These are phyloP conservation scores for Saxidomus purpurata DNA, from an alignment of 1,140 invertebrate genomes.

Conservation along the genomic window DNA sequence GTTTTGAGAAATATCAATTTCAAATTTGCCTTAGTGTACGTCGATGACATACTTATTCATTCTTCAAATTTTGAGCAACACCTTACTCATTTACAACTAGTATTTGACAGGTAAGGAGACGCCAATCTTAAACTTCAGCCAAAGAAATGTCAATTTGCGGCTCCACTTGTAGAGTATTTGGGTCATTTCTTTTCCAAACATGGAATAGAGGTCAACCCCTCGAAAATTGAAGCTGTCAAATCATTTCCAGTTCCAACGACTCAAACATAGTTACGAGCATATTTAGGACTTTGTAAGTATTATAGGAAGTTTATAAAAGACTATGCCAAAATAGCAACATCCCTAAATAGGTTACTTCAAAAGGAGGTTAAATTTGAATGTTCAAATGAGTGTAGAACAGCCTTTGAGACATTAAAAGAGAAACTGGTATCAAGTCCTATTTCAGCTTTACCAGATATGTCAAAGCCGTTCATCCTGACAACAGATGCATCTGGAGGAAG, in stretches of 20 bases:
- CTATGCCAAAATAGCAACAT: conserved; percentile 79
- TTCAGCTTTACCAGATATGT: conserved; percentile 59
- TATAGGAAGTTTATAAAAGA: conserved; percentile 82
- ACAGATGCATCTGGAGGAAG: conserved; percentile 71
- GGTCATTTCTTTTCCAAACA: conserved; percentile 69
- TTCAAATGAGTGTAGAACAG: conserved; percentile 39
- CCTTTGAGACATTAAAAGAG: conserved; percentile 68
- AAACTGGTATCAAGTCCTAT: conserved; percentile 58
- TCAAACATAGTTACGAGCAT: conserved; percentile 84
- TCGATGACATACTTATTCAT: conserved; percentile 56
- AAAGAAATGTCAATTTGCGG: conserved; percentile 69
- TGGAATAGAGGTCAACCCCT: conserved; percentile 66
- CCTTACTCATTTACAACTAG: conserved; percentile 50
- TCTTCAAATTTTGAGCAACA: conserved; percentile 59
- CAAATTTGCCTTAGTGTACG: conserved; percentile 57
- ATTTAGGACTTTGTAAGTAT: conserved; percentile 87
- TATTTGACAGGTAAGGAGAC: conserved; percentile 51
- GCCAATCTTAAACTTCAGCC: conserved; percentile 70
- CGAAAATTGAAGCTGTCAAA: conserved; percentile 41
- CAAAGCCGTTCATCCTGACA: conserved; percentile 67
- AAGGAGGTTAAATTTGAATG: conserved; percentile 78
- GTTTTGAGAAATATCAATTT: conserved; percentile 58
- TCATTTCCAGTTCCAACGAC: conserved; percentile 76
- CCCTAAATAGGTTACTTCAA: conserved; percentile 80
- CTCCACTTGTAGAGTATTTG: conserved; percentile 67